Base-by-base conservation (phyloP, 1,140 invertebrate genomes). In the Pseudomyrmex gracilis region DNA sequence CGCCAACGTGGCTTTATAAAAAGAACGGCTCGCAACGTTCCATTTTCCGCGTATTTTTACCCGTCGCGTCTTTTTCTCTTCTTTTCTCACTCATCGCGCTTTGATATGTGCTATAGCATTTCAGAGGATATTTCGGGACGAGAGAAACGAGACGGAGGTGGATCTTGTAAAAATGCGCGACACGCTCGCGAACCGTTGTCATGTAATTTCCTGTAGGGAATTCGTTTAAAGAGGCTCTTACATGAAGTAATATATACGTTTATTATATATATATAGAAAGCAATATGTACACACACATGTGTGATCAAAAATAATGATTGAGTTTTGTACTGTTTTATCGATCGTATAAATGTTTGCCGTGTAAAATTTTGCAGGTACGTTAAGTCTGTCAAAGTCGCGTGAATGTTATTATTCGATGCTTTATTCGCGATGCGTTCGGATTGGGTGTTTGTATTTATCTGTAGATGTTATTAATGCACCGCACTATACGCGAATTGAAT, bases 1-100 rank as follows among this genome's bases (percentile, higher is more conserved):
- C 51, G 51, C 13, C 71, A 10, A 20, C 43, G 45, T 47, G 73
- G 43, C 45, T 74, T 74, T 63, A 74, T 74, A 63, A 77, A 77
- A 77, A 77, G 68, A 82, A 70, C 43, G 51, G 63, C 63, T 70
- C 15, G 63, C 71, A 63, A 57, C 24, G 58, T 76, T 82, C 71
- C 58, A 73, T 82, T 74, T 82, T 74, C 71, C 58, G 24, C 47
- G 76, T 80, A 80, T 80, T 80, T 80, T 80, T 70, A 66, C 13
- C 55, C 61, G 15, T 80, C 51, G 80, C 61, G 5, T 66, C 43
- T 58, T 61, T 83, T 34, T 83, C 43, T 76, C 51, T 66, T 10
- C 66, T n/a, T 49, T 51, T 76, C 20, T 51, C 68, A 45, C 8
- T 73, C 8, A 10, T 9, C 13, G 9, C 45, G 4, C 20, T 15